These are phyloP conservation scores for Cotesia vestalis DNA, from an alignment of 1,140 invertebrate species.

Conservation along the genomic window DNA sequence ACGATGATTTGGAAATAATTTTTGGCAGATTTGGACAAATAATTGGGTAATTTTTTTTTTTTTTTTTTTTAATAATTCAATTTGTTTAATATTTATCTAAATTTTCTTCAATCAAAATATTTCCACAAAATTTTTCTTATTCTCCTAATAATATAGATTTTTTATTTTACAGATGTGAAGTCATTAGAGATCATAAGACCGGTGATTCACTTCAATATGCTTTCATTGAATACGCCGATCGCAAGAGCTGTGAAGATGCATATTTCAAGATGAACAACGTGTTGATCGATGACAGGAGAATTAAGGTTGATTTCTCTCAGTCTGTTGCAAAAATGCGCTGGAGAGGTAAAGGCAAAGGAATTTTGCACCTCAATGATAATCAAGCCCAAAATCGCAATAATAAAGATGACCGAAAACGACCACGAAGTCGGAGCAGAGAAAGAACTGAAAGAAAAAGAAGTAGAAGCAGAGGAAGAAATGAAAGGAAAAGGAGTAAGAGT, in stretches of 20 bases:
- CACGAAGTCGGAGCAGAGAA: constrained; percentile 19
- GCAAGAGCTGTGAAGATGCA: constrained; percentile 95
- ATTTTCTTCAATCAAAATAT: not conserved
- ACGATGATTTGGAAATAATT: constrained; percentile 97
- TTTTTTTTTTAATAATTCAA: constrained; percentile 27
- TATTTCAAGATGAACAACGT: constrained; percentile 99
- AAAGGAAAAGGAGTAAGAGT: constrained; percentile 31
- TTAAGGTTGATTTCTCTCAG: constrained; percentile 99
- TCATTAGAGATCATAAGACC: constrained; percentile 93
- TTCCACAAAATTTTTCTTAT: constrained; percentile 7
- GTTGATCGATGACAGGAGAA: constrained; percentile 96
- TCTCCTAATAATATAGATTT: constrained; percentile 19
- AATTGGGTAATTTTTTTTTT: constrained; percentile 67
- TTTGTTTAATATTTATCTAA: constrained; percentile 24
- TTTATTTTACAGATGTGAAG: constrained; percentile 82
- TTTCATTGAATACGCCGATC: constrained; percentile 97
- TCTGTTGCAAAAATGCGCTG: constrained; percentile 93
- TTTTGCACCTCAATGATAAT: constrained; percentile 62
- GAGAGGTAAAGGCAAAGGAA: constrained; percentile 83
- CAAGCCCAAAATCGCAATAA: constrained; percentile 9
- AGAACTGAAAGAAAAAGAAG: constrained; percentile 36
- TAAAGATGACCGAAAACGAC: constrained; percentile 24
- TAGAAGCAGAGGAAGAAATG: constrained; percentile 26
- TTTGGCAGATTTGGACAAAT: constrained; percentile 97
- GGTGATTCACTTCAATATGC: constrained; percentile 98